Evolutionary conservation across 2,113 vertebrate species (phyloP).

Genomic region (Acrocephalus kingi): DNA sequence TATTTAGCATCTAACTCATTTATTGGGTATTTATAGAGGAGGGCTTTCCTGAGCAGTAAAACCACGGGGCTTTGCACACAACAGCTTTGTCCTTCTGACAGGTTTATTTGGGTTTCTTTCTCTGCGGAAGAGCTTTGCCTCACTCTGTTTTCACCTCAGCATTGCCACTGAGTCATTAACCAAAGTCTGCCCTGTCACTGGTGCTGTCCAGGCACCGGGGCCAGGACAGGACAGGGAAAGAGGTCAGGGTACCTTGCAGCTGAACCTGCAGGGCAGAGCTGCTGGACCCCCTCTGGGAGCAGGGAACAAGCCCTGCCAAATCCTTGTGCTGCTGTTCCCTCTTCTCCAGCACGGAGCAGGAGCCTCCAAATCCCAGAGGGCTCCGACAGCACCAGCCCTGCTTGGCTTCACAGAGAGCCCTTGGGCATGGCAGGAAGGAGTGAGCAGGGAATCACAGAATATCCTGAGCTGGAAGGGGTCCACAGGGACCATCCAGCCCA

Average conservation of each 20-base stretch:
- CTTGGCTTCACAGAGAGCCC: too few relatives aligned
- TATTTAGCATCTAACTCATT: constrained; percentile 53
- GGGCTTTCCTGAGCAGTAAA: constrained; percentile 40
- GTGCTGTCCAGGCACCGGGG: background rate
- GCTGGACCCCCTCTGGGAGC: background rate
- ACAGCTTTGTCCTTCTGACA: constrained; percentile 26
- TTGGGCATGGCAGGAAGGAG: background rate
- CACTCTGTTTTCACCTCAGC: background rate
- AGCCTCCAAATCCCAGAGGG: background rate
- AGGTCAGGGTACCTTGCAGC: background rate
- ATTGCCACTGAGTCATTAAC: background rate
- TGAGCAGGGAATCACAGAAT: background rate
- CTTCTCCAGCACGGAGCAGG: background rate
- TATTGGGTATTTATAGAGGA: constrained; percentile 53
- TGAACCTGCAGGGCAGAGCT: background rate
- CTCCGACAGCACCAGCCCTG: background rate
- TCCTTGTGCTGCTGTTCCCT: background rate
- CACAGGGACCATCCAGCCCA: fast-evolving
- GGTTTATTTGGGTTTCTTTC: constrained; percentile 51
- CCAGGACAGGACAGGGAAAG: background rate
- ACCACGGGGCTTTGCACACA: background rate
- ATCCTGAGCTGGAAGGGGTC: background rate
- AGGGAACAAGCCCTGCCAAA: background rate
- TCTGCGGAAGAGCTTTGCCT: background rate
- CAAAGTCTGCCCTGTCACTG: background rate